Base-by-base conservation (phyloP, 2,888 invertebrate species). In the Ligdia adustata region DNA sequence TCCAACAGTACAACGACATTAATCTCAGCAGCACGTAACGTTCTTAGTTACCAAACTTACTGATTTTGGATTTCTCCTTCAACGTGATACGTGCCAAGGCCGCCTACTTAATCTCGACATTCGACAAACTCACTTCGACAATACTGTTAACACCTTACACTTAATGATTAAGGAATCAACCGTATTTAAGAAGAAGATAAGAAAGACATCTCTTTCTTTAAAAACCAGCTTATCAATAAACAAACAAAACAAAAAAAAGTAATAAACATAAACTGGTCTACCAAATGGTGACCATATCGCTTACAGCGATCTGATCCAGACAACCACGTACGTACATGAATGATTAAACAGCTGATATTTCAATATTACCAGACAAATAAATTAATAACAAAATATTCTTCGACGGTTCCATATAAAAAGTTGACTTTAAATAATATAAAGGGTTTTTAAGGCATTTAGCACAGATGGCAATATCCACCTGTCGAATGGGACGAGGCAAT, bases 291-390 rank as follows among this genome's bases (percentile, higher is more conserved):
- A n/a, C n/a, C n/a, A n/a, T n/a, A n/a, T n/a, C n/a, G n/a, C n/a
- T n/a, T n/a, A n/a, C n/a, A n/a, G n/a, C n/a, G n/a, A n/a, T n/a
- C n/a, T n/a, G n/a, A n/a, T n/a, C n/a, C n/a, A n/a, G n/a, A n/a
- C n/a, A n/a, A n/a, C n/a, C n/a, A n/a, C n/a, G n/a, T n/a, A n/a
- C n/a, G n/a, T n/a, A n/a, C n/a, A n/a, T n/a, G n/a, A n/a, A n/a
- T n/a, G n/a, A n/a, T 44, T 43, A 16, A 45, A 54, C 55, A 59
- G 56, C 53, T 59, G 54, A 51, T 45, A 39, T 9, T 47, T 39
- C 43, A 37, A 46, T 48, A 40, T 35, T 27, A 44, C 32, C 15
- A 39, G 14, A 20, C 32, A 18, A 16, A 11, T 47, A 38, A 34
- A 52, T 50, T 54, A 43, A 43, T 9, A 9, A 15, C 43, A 18